phyloP scores from a whole-genome alignment of 2,113 vertebrate genomes.

The Megaceryle maxima region DNA sequence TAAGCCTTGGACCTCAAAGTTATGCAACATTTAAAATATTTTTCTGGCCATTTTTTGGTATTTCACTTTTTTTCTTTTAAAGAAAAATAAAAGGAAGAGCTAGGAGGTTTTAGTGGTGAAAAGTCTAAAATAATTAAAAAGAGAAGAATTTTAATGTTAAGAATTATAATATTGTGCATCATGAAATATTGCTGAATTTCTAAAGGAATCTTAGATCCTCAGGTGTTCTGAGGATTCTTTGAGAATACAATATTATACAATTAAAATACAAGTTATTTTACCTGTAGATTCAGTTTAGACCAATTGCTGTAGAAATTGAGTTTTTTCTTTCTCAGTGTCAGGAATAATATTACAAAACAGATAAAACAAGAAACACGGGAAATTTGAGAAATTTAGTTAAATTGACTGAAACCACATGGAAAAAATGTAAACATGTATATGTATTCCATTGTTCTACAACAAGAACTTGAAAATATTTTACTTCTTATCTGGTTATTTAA shows the following conservation, averaged over 20 bases:
- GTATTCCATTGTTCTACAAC: not conserved
- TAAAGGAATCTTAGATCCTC: not conserved
- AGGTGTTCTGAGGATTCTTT: not conserved
- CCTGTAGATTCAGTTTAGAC: not conserved
- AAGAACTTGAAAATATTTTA: fast-evolving
- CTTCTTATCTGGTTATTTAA: not conserved
- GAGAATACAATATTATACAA: not conserved
- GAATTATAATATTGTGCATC: not conserved
- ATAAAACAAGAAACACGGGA: not conserved
- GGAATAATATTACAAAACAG: not conserved
- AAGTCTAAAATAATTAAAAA: not conserved
- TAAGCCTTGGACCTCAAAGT: not conserved
- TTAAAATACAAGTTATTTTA: not conserved
- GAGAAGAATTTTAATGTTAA: not conserved
- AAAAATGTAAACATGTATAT: not conserved
- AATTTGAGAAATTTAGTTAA: not conserved
- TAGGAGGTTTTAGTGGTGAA: not conserved
- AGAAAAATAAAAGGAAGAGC: not conserved
- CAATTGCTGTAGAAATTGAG: not conserved
- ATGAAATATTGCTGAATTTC: not conserved
- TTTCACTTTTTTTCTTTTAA: not conserved
- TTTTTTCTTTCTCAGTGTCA: not conserved
- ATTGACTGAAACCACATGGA: not conserved
- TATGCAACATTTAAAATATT: not conserved
- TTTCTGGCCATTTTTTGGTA: not conserved